These are phyloP conservation scores for Dryas iulia DNA, from an alignment of 1,140 invertebrate genomes.

Conservation along the genomic window DNA sequence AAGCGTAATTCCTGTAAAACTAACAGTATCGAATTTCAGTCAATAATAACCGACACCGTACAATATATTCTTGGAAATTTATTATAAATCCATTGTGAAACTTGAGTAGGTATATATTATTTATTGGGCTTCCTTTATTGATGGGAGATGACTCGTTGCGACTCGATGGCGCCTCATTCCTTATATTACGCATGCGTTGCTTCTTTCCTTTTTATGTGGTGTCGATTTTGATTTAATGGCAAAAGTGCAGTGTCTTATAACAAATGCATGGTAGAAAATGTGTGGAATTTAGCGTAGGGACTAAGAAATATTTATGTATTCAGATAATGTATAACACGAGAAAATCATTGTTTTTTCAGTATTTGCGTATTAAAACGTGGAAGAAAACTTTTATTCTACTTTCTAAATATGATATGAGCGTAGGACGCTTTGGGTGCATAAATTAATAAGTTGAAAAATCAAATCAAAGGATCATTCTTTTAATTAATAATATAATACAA, in stretches of 20 bases:
- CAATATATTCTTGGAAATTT: conserved; percentile 3
- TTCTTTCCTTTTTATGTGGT: conserved; percentile 13
- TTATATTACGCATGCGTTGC: conserved; percentile 52
- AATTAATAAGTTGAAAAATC: too few species aligned
- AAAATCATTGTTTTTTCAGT: not conserved
- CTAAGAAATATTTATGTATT: not conserved
- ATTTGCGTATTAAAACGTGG: too few species aligned
- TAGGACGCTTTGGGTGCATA: too few species aligned
- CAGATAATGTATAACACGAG: not conserved
- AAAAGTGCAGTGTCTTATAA: not conserved
- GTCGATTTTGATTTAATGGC: conserved; percentile 8
- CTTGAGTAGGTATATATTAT: conserved; percentile 25
- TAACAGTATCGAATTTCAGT: not conserved
- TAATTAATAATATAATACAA: too few species aligned
- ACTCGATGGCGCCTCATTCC: conserved; percentile 52
- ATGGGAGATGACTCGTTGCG: conserved; percentile 58
- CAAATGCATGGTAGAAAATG: not conserved
- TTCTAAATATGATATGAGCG: too few species aligned
- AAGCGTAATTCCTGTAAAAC: not conserved
- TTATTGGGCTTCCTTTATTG: conserved; percentile 67
- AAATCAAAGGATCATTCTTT: too few species aligned
- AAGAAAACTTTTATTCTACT: too few species aligned
- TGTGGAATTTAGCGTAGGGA: not conserved
- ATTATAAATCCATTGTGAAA: conserved; percentile 7
- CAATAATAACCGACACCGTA: not conserved